phyloP scores from a whole-genome alignment of 2,888 invertebrate genomes.

The Pseudococcus jackbeardsleyi region DNA sequence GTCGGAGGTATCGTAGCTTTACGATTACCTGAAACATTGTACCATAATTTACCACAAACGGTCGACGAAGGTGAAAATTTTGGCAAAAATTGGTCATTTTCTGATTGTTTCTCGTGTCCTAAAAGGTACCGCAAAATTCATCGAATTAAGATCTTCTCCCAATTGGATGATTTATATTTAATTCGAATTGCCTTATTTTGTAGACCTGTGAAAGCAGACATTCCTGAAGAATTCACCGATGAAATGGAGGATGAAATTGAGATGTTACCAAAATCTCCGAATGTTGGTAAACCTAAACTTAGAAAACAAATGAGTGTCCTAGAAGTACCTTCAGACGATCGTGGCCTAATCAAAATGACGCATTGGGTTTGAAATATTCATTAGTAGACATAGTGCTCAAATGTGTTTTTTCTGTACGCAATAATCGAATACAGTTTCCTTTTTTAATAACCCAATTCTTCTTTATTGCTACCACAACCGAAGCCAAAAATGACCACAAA shows the following conservation, averaged over 20 bases:
- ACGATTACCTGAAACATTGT: constrained; percentile 87
- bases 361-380: constrained; percentile 83
- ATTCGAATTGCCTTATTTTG: constrained; percentile 66
- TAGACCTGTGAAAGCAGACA: constrained; percentile 72
- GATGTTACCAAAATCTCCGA: constrained; percentile 69
- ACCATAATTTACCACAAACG: constrained; percentile 86
- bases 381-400: constrained; percentile 33
- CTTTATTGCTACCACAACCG: neutral
- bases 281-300: constrained; percentile 72
- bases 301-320: constrained; percentile 84
- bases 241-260: constrained; percentile 72
- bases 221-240: constrained; percentile 80
- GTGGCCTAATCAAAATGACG: constrained; percentile 86
- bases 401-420: neutral
- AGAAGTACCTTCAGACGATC: constrained; percentile 84
- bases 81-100: constrained; percentile 84
- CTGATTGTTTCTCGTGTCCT: constrained; percentile 81
- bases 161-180: neutral
- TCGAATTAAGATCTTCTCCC: neutral
- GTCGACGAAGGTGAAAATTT: constrained; percentile 90
- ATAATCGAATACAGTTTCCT: neutral
- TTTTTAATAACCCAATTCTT: neutral
- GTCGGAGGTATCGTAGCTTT: constrained; percentile 85
- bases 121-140: neutral
- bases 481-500: neutral